Evolutionary conservation across 2,888 invertebrate genomes (phyloP).

Genomic region (Dione vanillae): DNA sequence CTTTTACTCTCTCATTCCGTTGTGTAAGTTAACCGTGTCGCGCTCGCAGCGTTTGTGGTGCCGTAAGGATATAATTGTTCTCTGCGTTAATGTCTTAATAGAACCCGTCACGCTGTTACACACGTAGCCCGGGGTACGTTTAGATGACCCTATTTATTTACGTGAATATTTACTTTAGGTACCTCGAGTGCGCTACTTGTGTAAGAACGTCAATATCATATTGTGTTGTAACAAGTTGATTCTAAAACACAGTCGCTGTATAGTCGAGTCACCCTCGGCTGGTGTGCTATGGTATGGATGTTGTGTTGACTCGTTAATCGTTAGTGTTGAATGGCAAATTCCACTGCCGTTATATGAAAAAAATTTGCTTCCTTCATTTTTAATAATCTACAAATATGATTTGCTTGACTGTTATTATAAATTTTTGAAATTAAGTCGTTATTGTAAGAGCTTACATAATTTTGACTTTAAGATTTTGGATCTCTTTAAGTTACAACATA

Average conservation of each 20-base stretch:
- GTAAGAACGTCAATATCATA: slow-evolving; percentile 47
- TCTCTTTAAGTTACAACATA: slow-evolving; percentile 45
- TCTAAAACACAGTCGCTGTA: slow-evolving; percentile 60
- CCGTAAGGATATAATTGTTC: slow-evolving; percentile 36
- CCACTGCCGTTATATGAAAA: slow-evolving; percentile 23
- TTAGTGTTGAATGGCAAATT: slow-evolving; percentile 14
- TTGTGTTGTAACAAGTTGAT: slow-evolving; percentile 54
- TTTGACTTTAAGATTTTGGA: slow-evolving; percentile 40
- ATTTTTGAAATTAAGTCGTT: slow-evolving; percentile 31
- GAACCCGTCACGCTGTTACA: slow-evolving; percentile 47
- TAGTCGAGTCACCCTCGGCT: slow-evolving; percentile 35
- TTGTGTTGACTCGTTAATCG: slow-evolving; percentile 37
- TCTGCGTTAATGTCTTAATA: slow-evolving; percentile 40
- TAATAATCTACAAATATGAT: slow-evolving; percentile 18
- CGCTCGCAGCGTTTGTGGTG: slow-evolving; percentile 39
- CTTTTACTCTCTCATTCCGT: slow-evolving; percentile 75
- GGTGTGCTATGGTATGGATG: too few relatives aligned
- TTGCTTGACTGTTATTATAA: slow-evolving; percentile 22
- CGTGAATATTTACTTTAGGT: slow-evolving; percentile 41
- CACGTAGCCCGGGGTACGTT: slow-evolving; percentile 44
- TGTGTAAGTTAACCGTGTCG: slow-evolving; percentile 48
- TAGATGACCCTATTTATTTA: slow-evolving; percentile 30
- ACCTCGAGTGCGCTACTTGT: slow-evolving; percentile 49
- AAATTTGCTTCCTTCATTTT: slow-evolving; percentile 6
- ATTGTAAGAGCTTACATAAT: slow-evolving; percentile 41